Percentiles rank a stretch among this genome's conserved stretches.
phyloP scores from a whole-genome alignment of 2,113 vertebrate species.

The Gyps fulvus region DNA sequence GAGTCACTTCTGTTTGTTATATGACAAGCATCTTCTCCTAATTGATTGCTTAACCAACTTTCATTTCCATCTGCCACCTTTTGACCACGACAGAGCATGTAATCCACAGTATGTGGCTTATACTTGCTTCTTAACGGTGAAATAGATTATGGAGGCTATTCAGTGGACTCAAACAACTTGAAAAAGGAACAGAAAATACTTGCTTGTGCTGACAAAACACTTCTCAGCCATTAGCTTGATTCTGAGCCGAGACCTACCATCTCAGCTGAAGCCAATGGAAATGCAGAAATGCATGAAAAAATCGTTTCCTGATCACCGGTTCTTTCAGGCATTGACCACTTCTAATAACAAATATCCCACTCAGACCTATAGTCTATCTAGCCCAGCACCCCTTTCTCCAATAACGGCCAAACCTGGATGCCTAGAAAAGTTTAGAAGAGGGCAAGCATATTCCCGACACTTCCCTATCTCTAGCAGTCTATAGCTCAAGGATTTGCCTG shows the following conservation, averaged over 20 bases:
- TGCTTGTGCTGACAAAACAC: background rate
- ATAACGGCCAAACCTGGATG: background rate
- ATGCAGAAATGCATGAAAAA: background rate
- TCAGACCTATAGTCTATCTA: background rate
- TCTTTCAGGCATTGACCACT: background rate
- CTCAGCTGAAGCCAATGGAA: background rate
- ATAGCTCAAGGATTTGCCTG: background rate
- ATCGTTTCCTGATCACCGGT: background rate
- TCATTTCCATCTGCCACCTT: background rate
- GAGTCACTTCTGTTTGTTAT: slow-evolving; percentile 4
- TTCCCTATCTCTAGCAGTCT: background rate
- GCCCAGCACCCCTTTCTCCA: background rate
- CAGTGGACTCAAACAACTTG: background rate
- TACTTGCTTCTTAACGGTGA: background rate
- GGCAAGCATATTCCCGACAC: background rate
- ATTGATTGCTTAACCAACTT: background rate
- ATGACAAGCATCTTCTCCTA: background rate
- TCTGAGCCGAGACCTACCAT: background rate
- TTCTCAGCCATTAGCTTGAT: background rate
- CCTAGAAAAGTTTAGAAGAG: background rate
- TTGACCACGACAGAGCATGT: background rate
- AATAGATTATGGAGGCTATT: background rate
- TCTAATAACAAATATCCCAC: background rate
- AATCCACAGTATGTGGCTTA: background rate
- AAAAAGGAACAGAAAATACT: background rate